These are phyloP conservation scores for Brachionus paranguensis DNA, from an alignment of 1,140 invertebrate genomes.

Conservation along the genomic window DNA sequence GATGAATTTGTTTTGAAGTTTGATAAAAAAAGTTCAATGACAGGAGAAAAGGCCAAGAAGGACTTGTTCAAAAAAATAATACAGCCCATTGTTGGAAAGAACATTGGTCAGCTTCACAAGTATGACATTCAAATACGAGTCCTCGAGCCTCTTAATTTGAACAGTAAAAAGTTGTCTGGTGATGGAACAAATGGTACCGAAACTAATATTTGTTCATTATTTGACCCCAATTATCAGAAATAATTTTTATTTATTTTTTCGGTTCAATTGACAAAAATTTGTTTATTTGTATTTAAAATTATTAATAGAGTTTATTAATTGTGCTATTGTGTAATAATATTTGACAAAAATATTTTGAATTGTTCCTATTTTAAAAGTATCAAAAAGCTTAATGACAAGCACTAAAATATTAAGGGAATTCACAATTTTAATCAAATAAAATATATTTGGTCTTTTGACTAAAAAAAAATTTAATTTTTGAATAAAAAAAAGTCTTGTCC, in stretches of 20 bases:
- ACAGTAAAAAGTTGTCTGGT: not conserved
- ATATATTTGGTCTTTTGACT: too few relatives aligned
- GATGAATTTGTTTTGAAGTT: slow-evolving; percentile 3
- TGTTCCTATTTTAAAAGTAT: too few relatives aligned
- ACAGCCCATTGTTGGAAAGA: slow-evolving; percentile 28
- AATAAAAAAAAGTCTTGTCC: too few relatives aligned
- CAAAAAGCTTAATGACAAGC: too few relatives aligned
- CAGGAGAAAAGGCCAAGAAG: slow-evolving; percentile 7
- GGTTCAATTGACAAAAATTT: not conserved
- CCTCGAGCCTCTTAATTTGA: not conserved
- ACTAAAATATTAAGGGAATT: too few relatives aligned
- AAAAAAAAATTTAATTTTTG: too few relatives aligned
- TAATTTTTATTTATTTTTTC: not conserved
- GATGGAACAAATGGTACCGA: not conserved
- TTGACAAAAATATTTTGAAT: not conserved
- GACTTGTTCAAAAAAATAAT: slow-evolving; percentile 35
- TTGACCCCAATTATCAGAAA: not conserved
- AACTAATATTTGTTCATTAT: slow-evolving; percentile 20
- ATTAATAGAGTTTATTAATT: not conserved
- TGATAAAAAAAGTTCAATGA: not conserved
- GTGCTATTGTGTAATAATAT: not conserved
- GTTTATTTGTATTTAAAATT: not conserved
- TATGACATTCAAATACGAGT: slow-evolving; percentile 31
- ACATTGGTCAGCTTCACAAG: slow-evolving; percentile 28
- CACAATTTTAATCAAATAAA: too few relatives aligned